Evolutionary conservation across 2,797 vertebrate species (phyloP), one percentile per base, ranked within the genome.

Genomic region (Liparis tanakae): DNA sequence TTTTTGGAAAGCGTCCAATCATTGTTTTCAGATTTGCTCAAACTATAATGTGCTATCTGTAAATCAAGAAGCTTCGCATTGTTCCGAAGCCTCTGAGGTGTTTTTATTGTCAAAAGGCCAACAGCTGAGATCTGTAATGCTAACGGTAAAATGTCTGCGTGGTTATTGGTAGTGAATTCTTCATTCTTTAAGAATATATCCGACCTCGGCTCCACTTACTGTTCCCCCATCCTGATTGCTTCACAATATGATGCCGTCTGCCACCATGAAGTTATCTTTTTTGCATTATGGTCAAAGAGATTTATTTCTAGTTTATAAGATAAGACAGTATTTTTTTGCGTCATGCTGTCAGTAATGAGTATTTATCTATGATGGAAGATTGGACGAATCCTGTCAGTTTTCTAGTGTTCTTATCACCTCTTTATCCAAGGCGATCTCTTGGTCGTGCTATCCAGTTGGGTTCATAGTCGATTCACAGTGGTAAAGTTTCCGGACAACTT

Each of bases 1-100:
- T 12, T 18, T 37, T 79, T 77, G 74, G 74, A 74, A 74, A 70
- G 36, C 6, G 17, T 62, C 83, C 78, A 56, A 63, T 80, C 77
- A 74, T 82, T 86, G 75, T 78, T 73, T 71, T 56, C n/a, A 73
- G 76, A 83, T 76, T 81, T 76, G 57, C 67, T 63, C 62, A 70
- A 62, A 18, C 48, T 61, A 34, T 67, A 73, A 81, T 74, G 56
- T 78, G 15, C 60, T 10, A 53, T 54, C 8, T 80, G 25, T 30
- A 30, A 30, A 48, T 60, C 6, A 55, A 69, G 33, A 76, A 56
- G 22, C 25, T 51, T 22, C 8, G 53, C 10, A 60, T 41, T 62
- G 30, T 48, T 48, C 58, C 41, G 17, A 61, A 53, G 33, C 51
- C 37, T 51, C n/a, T 36, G 25, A 30, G 3, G 39, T 60, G 71